Base-by-base conservation (phyloP, 2,797 vertebrate genomes). In the Crenuchus spilurus region DNA sequence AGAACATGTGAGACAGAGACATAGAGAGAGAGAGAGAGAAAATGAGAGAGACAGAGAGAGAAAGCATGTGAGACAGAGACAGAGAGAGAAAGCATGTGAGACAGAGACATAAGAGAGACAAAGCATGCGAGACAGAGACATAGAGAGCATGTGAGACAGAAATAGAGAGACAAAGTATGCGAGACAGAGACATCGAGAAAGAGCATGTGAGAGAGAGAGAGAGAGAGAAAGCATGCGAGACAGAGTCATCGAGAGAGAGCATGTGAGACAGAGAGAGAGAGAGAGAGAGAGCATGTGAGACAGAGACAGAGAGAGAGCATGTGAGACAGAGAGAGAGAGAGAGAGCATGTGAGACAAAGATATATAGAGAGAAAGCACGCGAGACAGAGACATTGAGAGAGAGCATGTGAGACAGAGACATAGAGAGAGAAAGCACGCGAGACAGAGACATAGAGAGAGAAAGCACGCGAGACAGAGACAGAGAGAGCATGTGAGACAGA, bases 1-100 rank as follows among this genome's bases (percentile, higher is more conserved):
- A 31, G 14, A 41, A 26, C 3, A 20, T 20, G 71, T n/a, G 66
- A 77, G 82, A 80, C 83, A 77, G 84, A 83, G 84, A 74, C 81
- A 72, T 71, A 42, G 48, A 66, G 69, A 33, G 9, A 57, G 4
- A 64, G 28, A n/a, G 31, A 62, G 26, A 62, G 41, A 16, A 14
- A 42, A 14, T 4, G 11, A 16, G 14, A 16, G 11, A 14, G 41
- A 16, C 4, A 42, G 9, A 42, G 41, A 42, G 41, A 42, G 14
- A 42, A 14, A 42, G 41, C 4, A 14, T 5, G 2, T 4, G 41
- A 16, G 14, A 16, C 4, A 16, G 41, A 16, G 14, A 42, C 11
- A 42, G 66, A 76, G 4, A 54, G 41, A 66, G 72, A 41, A 20
- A 30, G 57, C 60, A 44, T 14, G 51, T 20, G 37, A 35, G 39